These are phyloP conservation scores for Phrynosoma platyrhinos DNA, from an alignment of 2,113 vertebrate genomes.

Conservation along the genomic window DNA sequence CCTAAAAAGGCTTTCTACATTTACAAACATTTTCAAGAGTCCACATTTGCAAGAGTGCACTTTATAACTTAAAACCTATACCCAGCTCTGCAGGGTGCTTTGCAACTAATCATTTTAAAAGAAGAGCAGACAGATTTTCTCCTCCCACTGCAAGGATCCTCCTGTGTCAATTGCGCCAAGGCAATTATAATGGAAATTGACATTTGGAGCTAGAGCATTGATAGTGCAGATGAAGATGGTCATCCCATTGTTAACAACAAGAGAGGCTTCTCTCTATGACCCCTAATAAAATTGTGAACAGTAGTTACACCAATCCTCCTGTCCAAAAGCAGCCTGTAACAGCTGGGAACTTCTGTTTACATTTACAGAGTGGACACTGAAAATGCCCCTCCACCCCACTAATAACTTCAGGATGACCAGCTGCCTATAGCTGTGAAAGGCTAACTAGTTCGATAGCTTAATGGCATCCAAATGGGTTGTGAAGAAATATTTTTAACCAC, in stretches of 20 bases:
- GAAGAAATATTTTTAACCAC: neutral
- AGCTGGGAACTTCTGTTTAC: constrained; percentile 38
- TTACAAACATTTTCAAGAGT: too few species aligned
- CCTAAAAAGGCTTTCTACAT: too few species aligned
- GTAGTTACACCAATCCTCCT: neutral
- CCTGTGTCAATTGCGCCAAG: neutral
- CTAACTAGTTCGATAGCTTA: neutral
- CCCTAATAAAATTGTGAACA: neutral
- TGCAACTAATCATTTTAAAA: neutral
- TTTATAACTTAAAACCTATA: neutral
- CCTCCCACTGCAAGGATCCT: neutral
- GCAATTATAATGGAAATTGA: neutral
- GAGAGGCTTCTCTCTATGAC: neutral
- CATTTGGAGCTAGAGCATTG: neutral
- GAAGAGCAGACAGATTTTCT: neutral
- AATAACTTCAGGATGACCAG: neutral
- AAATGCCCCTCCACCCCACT: neutral
- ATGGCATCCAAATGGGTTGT: constrained; percentile 1
- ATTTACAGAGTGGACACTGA: neutral
- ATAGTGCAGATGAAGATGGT: neutral
- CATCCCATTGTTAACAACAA: neutral
- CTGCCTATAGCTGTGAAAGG: accelerated
- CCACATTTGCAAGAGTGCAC: neutral
- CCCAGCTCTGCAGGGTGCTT: neutral
- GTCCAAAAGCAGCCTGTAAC: neutral